Percentiles rank a stretch among this genome's conserved stretches.
Conservation (phyloP, 2,113 vertebrate species). For the Grantiella picta region DNA sequence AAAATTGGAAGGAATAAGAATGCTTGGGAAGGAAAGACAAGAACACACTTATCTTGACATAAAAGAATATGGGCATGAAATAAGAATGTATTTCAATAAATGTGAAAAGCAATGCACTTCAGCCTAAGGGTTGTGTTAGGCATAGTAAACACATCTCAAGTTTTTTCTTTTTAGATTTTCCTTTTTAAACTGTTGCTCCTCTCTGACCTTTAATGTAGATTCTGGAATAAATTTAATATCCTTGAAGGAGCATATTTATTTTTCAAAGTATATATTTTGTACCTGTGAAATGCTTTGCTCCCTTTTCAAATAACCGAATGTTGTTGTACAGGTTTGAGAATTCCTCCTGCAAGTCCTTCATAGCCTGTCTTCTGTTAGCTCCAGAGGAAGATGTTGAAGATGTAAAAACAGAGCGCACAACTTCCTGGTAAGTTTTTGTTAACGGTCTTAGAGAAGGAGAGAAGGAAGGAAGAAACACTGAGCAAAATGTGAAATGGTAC, state of each 20-base stretch:
- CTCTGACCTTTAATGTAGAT: background rate
- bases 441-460: constrained; percentile 78
- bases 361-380: constrained; percentile 83
- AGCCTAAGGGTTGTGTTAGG: background rate
- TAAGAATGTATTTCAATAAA: background rate
- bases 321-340: constrained; percentile 90
- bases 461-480: background rate
- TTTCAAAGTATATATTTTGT: background rate
- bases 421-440: constrained; percentile 87
- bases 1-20: background rate
- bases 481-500: background rate
- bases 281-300: constrained; percentile 89
- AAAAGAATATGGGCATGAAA: background rate
- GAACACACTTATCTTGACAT: background rate
- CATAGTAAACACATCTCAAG: background rate
- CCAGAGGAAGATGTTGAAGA: constrained; percentile 82
- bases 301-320: constrained; percentile 91
- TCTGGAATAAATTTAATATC: background rate
- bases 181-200: background rate
- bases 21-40: background rate
- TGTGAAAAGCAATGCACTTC: background rate
- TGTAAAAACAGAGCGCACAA: constrained; percentile 84
- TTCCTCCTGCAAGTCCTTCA: constrained; percentile 95
- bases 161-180: background rate
- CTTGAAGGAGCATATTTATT: background rate